Base-by-base conservation (phyloP, 2,113 vertebrate species). In the Sinocyclocheilus anshuiensis region DNA sequence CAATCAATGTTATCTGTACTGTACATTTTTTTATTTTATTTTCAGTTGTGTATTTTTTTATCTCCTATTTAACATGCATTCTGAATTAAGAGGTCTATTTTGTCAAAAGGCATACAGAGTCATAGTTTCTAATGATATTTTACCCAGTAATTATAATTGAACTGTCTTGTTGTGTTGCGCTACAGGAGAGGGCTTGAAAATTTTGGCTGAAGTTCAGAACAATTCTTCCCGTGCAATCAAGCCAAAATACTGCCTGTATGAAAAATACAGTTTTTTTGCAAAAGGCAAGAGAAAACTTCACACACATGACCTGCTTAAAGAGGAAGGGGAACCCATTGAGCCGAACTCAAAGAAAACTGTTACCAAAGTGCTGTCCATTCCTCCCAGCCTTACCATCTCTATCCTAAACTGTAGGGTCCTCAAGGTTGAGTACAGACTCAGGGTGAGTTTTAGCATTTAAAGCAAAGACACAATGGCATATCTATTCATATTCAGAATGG, bases 191-290 rank as follows among this genome's bases (percentile, higher is more conserved):
- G 86, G 85, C 50, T 13, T 94, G 24, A 93, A 91, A 16, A 87
- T 95, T 59, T 1, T 88, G 36, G 82, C 89, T 12, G 82, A 8
- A 48, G 88, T 94, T 45, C 81, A 92, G 59, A 95, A 95, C 90
- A 92, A 88, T 78, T 95, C 93, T 0, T 87, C 91, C 69, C 92
- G 93, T 75, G 59, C 87, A 45, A 91, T 94, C 88, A 94, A 90
- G 85, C 93, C 93, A 15, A 94, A 94, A 85, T 94, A 91, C 88
- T 90, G 84, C 22, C 22, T 95, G 8, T 94, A 94, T 90, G 90
- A 83, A 69, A 94, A 94, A 81, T 90, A 93, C 71, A 94, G 91
- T 85, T 95, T 93, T 82, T 92, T 94, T 77, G 93, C 93, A 8
- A 3, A 0, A 0, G 53, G 83, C 0, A 90, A 76, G 2, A 91